A percentile compares a stretch with the other conserved stretches of the same genome.
phyloP scores from a whole-genome alignment of 2,888 invertebrate genomes.

The Ptychoptera contaminata region DNA sequence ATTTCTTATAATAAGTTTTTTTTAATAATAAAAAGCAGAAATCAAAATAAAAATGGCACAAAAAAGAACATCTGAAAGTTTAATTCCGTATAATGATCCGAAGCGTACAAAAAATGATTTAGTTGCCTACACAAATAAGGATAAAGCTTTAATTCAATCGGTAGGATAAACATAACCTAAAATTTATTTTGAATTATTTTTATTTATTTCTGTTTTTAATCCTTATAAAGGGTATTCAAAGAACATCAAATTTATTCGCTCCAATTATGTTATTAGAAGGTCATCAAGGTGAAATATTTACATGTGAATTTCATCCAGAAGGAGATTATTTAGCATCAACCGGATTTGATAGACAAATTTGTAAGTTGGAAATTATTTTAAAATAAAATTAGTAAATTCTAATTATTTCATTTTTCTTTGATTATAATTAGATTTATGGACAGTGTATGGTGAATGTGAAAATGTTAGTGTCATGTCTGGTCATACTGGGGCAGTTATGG shows the following conservation, averaged over 20 bases:
- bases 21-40: background rate
- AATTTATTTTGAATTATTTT: background rate
- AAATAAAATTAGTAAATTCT: background rate
- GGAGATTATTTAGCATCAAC: constrained; percentile 87
- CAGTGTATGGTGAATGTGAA: constrained; percentile 94
- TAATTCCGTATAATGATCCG: constrained; percentile 33
- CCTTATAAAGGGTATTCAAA: constrained; percentile 40
- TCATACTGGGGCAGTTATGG: constrained; percentile 91
- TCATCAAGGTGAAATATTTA: constrained; percentile 92
- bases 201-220: constrained; percentile 12
- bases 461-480: constrained; percentile 87
- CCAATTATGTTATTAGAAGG: constrained; percentile 95
- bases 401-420: background rate
- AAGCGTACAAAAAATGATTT: constrained; percentile 60
- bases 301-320: constrained; percentile 88
- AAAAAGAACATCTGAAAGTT: constrained; percentile 21
- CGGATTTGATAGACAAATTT: constrained; percentile 90
- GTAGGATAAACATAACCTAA: constrained; percentile 32
- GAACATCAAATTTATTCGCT: constrained; percentile 77
- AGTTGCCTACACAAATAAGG: constrained; percentile 50
- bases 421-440: constrained; percentile 79
- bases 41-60: constrained; percentile 22
- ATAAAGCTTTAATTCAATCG: constrained; percentile 57
- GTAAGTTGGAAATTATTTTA: constrained; percentile 41
- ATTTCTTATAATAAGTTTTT: background rate